Evolutionary conservation across 2,113 vertebrate species (phyloP).

Genomic region (Sinocyclocheilus maitianheensis): DNA sequence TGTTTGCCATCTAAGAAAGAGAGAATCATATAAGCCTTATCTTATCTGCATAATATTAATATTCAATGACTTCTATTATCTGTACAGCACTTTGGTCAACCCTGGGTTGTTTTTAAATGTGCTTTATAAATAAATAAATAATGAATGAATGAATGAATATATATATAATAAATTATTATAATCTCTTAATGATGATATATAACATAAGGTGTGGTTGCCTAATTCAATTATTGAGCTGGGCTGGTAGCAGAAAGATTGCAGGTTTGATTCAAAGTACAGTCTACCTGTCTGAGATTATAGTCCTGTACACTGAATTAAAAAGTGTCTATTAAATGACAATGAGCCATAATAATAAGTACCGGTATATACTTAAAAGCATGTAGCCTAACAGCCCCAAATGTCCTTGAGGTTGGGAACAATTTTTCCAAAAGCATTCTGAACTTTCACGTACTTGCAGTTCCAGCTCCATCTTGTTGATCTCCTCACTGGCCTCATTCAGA

Average conservation of each 20-base stretch:
- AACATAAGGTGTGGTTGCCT: too few species aligned
- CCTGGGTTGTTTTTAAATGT: too few species aligned
- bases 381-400: background rate
- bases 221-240: background rate
- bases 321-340: background rate
- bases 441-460: constrained; percentile 84
- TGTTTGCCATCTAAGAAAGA: background rate
- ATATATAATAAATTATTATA: too few species aligned
- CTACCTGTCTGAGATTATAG: background rate
- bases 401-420: background rate
- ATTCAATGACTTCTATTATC: too few species aligned
- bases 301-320: background rate
- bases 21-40: background rate
- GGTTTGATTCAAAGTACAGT: background rate
- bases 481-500: constrained; percentile 87
- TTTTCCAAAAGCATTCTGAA: background rate
- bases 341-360: background rate
- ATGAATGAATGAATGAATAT: too few species aligned
- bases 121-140: too few species aligned
- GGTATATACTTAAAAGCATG: background rate
- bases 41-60: background rate
- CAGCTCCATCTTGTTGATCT: constrained; percentile 90
- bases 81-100: too few species aligned
- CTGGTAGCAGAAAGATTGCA: background rate
- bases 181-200: too few species aligned